phyloP scores from a whole-genome alignment of 2,113 vertebrate species.

The Anser cygnoides region DNA sequence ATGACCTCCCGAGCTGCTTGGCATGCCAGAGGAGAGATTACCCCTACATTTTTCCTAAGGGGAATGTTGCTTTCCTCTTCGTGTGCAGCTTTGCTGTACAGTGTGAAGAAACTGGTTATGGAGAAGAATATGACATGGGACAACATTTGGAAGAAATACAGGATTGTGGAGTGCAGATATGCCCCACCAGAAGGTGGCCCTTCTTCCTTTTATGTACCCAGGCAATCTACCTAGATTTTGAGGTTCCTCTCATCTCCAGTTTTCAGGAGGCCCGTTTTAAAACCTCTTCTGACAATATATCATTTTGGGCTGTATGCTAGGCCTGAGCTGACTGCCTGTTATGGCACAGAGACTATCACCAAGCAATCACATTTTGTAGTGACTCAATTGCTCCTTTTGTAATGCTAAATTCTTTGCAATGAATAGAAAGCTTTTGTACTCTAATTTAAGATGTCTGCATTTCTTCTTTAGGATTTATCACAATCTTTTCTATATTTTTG shows the following conservation, averaged over 20 bases:
- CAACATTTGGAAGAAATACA: neutral
- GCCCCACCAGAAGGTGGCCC: neutral
- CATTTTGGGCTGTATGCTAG: neutral
- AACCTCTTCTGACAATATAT: neutral
- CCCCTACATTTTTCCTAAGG: fast-evolving
- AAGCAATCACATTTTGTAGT: neutral
- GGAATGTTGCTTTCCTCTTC: neutral
- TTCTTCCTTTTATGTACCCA: neutral
- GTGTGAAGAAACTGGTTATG: neutral
- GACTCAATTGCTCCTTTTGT: neutral
- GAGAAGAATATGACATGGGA: neutral
- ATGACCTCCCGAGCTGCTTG: neutral
- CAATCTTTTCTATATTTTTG: neutral
- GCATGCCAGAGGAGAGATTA: neutral
- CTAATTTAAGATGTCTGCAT: neutral
- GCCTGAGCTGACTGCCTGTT: neutral
- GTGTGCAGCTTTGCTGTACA: neutral
- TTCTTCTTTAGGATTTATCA: neutral
- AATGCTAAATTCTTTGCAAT: neutral
- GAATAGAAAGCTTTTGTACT: neutral
- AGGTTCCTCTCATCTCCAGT: neutral
- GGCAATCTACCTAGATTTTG: neutral
- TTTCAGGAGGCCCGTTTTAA: neutral
- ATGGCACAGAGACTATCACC: fast-evolving
- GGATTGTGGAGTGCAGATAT: neutral